Base-by-base conservation (phyloP, 2,888 invertebrate species). In the Dasysyrphus tricinctus region DNA sequence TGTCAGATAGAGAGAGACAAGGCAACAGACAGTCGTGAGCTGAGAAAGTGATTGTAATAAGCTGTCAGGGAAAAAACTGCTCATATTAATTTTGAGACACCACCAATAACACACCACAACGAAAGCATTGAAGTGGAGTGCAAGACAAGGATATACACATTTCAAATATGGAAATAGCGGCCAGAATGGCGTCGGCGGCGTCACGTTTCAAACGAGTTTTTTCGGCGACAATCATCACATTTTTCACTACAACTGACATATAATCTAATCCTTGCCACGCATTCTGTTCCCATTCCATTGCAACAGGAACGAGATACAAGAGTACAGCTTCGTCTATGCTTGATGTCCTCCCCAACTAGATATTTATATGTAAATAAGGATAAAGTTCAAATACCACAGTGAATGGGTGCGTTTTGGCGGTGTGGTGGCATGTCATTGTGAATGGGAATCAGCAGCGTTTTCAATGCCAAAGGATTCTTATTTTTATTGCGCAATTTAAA, bases 281-380 rank as follows among this genome's bases (percentile, higher is more conserved):
- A 77, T 74, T 61, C 42, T 24, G 7, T 37, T 42, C 49, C 16
- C 67, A 37, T 67, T 49, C 49, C 34, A 49, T 19, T 49, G 49
- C 34, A 65, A 8, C 65, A 32, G n/a, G 12, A 24, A 24, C 24
- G 24, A 24, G 24, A 24, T 24, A 24, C 24, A 24, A 24, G 3
- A 47, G 29, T 3, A 42, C n/a, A 63, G 7, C 14, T 9, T 2
- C 0, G 6, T 51, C 2, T 24, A 12, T 11, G 51, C 6, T 24
- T 24, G 24, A 24, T 51, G 7, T 51, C 42, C 56, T 37, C 24
- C n/a, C 37, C 56, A 56, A 49, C 44, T 42, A 37, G 39, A 70
- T 70, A 82, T 86, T 86, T 86, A 67, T 82, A 86, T 86, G 86
- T 78, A 86, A 86, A 86, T 79, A 82, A 82, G 82, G 59, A 86